Evolutionary conservation across 1,140 invertebrate species (phyloP).

Genomic region (Leptopilina boulardi): DNA sequence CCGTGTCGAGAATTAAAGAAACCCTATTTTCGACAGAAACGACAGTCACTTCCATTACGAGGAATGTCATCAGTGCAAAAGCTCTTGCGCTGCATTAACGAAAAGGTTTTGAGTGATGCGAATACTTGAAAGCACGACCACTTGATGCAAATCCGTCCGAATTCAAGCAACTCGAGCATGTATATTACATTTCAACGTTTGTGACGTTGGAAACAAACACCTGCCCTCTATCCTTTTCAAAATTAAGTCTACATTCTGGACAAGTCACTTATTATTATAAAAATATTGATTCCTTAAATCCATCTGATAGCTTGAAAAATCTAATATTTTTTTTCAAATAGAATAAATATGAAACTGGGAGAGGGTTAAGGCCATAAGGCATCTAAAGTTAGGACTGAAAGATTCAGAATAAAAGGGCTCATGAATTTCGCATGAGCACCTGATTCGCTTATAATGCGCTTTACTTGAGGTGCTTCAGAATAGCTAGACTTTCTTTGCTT

Average conservation of each 20-base stretch:
- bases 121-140: slow-evolving; percentile 22
- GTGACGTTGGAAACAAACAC: slow-evolving; percentile 3
- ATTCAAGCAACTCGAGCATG: not conserved
- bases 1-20: slow-evolving; percentile 3
- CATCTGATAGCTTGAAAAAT: not conserved
- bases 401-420: slow-evolving; percentile 27
- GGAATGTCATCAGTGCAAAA: slow-evolving; percentile 13
- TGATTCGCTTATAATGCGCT: slow-evolving; percentile 30
- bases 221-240: not conserved
- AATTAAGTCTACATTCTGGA: not conserved
- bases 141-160: slow-evolving; percentile 29
- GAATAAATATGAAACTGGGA: not conserved
- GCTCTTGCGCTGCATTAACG: slow-evolving; percentile 17
- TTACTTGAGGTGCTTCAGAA: slow-evolving; percentile 18
- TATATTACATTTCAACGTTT: slow-evolving; percentile 7
- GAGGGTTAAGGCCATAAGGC: not conserved
- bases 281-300: too few relatives aligned
- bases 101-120: slow-evolving; percentile 13
- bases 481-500: slow-evolving; percentile 20
- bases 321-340: not conserved
- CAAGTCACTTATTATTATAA: not conserved
- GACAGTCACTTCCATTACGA: slow-evolving; percentile 26
- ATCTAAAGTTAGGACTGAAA: slow-evolving; percentile 12
- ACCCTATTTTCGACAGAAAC: slow-evolving; percentile 9
- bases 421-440: slow-evolving; percentile 32